Evolutionary conservation across 2,888 invertebrate species (phyloP).

Genomic region (Drosophila nr. fundita): DNA sequence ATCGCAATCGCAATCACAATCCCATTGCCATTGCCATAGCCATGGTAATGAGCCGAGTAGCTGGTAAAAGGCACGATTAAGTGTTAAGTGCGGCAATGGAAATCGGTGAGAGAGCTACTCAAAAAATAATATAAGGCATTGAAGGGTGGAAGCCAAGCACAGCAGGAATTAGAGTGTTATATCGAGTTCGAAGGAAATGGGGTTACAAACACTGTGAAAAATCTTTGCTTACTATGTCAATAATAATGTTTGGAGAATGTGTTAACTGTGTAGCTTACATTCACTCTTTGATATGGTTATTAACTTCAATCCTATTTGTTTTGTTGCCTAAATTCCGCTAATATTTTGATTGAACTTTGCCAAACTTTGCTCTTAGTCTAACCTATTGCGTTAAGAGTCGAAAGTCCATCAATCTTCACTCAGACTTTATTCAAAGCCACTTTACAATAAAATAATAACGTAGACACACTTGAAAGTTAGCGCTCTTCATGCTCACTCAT

Average conservation of each 20-base stretch:
- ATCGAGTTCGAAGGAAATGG: slow-evolving; percentile 3
- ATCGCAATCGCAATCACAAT: neutral
- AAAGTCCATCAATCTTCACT: slow-evolving; percentile 3
- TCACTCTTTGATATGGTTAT: neutral
- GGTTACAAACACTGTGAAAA: neutral
- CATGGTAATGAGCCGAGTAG: slow-evolving; percentile 66
- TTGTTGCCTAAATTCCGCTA: neutral
- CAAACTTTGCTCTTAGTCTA: neutral
- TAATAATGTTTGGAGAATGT: neutral
- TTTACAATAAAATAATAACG: slow-evolving; percentile 3
- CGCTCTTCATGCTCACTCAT: slow-evolving; percentile 8
- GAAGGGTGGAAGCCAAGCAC: slow-evolving; percentile 7
- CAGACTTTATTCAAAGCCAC: neutral
- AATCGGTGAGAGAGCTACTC: slow-evolving; percentile 36
- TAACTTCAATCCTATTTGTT: too few species aligned
- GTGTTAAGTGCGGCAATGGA: slow-evolving; percentile 32
- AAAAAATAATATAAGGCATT: slow-evolving; percentile 17
- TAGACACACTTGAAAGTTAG: neutral
- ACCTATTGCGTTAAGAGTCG: neutral
- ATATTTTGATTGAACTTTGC: neutral
- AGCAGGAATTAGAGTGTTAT: slow-evolving; percentile 16
- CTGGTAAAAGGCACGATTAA: slow-evolving; percentile 43
- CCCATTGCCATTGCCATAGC: slow-evolving; percentile 40
- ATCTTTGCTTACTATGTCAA: slow-evolving; percentile 1
- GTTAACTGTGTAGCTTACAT: neutral